Evolutionary conservation across 2,113 vertebrate species (phyloP), one percentile per base, ranked within the genome.

Genomic region (Nycticorax nycticorax): DNA sequence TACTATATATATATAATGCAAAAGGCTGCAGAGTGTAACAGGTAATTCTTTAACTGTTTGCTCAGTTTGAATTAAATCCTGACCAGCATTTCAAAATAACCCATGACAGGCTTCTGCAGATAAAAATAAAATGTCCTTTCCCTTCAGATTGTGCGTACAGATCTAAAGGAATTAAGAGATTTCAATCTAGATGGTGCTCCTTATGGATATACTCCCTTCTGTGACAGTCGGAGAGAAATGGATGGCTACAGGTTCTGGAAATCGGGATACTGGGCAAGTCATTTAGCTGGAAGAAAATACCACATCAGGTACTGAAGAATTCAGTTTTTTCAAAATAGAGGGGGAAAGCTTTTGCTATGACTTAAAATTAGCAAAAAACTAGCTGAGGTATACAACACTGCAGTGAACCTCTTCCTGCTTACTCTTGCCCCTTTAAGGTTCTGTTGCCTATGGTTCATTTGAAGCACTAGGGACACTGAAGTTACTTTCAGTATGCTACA

Each of bases 221-320:
- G 99, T 69, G 99, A 99, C 63, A 99, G 99, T 94, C 97, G 99
- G 12, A 98, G 97, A 90, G 99, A 99, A 96, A 99, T 99, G 99
- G 99, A 99, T 88, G 99, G 99, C 45, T 99, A 99, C 93, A 98
- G 99, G 81, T 99, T 99, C 98, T 99, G 99, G 99, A 99, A 99
- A 88, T 99, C 99, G 0, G 99, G 99, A 7, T 99, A 99, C 97
- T 99, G 99, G 99, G 99, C 99, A 64, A 99, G 99, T 92, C 99
- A 99, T 91, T 98, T 99, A 85, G 99, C 99, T 17, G 99, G 99
- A 52, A 98, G 99, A 59, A 99, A 99, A 96, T 99, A 99, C 95
- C 99, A 99, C 76, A 99, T 99, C 98, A 99, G 99, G 99, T 99
- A 98, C 80, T 37, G 32, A 66, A 67, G 28, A 35, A 28, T n/a